phyloP scores from a whole-genome alignment of 1,140 invertebrate genomes.

The Achatina immaculata region DNA sequence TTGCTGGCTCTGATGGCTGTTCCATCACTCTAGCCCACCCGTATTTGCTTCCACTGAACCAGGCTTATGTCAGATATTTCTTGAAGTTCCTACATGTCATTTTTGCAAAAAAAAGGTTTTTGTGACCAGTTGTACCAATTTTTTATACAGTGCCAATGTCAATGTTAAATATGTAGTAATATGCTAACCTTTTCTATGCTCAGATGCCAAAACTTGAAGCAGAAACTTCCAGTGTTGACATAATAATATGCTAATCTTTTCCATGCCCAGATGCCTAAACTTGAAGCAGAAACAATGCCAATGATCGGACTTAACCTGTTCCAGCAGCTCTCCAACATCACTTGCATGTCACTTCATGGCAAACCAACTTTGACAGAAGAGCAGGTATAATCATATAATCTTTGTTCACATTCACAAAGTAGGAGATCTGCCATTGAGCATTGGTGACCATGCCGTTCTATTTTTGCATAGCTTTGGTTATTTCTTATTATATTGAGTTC shows the following conservation, averaged over 20 bases:
- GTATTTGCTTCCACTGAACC: too few relatives aligned
- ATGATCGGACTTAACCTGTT: slow-evolving; percentile 92
- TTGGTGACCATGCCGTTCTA: too few relatives aligned
- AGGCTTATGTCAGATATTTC: too few relatives aligned
- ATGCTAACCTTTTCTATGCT: too few relatives aligned
- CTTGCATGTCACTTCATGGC: slow-evolving; percentile 77
- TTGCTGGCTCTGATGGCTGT: too few relatives aligned
- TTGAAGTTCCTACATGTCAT: too few relatives aligned
- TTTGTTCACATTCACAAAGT: background rate
- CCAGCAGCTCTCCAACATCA: slow-evolving; percentile 89
- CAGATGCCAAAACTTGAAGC: background rate
- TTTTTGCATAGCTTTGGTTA: slow-evolving; percentile 57
- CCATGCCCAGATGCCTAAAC: slow-evolving; percentile 78
- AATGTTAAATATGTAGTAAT: too few relatives aligned
- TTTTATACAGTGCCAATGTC: too few relatives aligned
- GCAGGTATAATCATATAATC: slow-evolving; percentile 53
- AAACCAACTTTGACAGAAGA: slow-evolving; percentile 62
- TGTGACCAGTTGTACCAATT: too few relatives aligned
- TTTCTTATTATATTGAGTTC: background rate
- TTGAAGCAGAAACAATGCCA: slow-evolving; percentile 88
- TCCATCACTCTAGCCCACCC: too few relatives aligned
- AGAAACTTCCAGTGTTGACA: background rate
- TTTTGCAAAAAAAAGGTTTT: too few relatives aligned
- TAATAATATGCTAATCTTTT: slow-evolving; percentile 15
- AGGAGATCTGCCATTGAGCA: slow-evolving; percentile 50